Evolutionary conservation across 2,888 invertebrate genomes (phyloP), one percentile per base, ranked within the genome.

Genomic region (Caenorhabditis sp.): DNA sequence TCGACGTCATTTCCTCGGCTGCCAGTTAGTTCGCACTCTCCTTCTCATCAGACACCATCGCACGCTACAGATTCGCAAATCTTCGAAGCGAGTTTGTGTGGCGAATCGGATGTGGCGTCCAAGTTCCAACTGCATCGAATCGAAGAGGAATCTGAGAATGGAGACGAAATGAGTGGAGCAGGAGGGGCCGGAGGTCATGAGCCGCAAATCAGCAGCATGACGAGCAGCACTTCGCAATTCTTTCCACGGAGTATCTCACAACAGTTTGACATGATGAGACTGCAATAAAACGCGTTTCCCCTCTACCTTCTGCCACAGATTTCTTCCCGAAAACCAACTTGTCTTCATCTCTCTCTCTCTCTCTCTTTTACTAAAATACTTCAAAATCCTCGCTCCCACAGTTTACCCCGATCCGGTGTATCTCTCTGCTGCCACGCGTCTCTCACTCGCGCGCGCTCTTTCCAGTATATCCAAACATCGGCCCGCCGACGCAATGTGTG

Each of bases 101-200:
- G 61, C 3, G 78, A 83, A 32, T 80, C 80, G 2, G 83, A 83
- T 22, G 66, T 72, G 2, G 59, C 41, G 1, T 75, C 77, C 15
- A 83, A 82, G 37, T 82, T 80, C 55, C 82, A 80, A 17, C 70
- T 83, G 32, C 84, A 84, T 52, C 55, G 84, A 59, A 83, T 83
- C 30, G 83, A 83, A 37, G 83, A 83, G 75, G 83, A 83, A 55
- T 83, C 74, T 32, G 83, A 83, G 50, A 74, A 62, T 6, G 59
- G 37, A 26, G 82, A 79, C 20, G 80, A 78, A 15, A 8, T 22
- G 37, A 61, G 65, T 22, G 35, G 20, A n/a, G 24, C 11, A 2
- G 52, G 22, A 17, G 17, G 5, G 8, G 8, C 30, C 24, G 50
- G 41, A 50, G 50, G 20, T 45, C 46, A 0, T n/a, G n/a, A n/a